These are phyloP conservation scores for Colinus virginianus DNA, from an alignment of 2,113 vertebrate genomes.

Conservation along the genomic window DNA sequence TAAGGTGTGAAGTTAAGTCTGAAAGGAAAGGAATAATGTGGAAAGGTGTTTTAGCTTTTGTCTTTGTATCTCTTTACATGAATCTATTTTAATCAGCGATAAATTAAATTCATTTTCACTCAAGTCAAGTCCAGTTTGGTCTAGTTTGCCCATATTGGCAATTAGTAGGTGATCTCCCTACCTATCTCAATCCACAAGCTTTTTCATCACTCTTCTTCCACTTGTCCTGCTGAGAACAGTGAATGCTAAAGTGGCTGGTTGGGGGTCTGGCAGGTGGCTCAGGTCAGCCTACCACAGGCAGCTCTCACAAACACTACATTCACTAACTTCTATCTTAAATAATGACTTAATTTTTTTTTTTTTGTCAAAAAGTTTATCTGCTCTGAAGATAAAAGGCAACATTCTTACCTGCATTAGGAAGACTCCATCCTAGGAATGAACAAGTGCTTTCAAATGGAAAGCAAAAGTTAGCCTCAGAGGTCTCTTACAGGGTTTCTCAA, in stretches of 20 bases:
- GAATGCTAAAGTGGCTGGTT: background rate
- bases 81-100: background rate
- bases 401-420: background rate
- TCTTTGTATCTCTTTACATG: background rate
- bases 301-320: background rate
- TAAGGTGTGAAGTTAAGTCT: background rate
- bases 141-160: background rate
- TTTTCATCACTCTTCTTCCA: background rate
- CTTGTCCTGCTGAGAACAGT: fast-evolving
- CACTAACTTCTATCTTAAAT: background rate
- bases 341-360: background rate
- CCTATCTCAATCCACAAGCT: background rate
- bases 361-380: background rate
- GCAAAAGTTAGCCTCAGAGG: background rate
- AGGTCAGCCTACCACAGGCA: background rate
- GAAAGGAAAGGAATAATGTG: background rate
- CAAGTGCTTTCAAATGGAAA: background rate
- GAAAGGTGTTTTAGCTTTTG: background rate
- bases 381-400: background rate
- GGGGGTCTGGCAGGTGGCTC: background rate
- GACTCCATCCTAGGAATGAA: background rate
- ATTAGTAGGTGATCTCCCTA: background rate
- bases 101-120: background rate
- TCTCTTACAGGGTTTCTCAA: background rate
- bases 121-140: background rate